Conservation (phyloP, 2,113 vertebrate species). For the Neofelis nebulosa region DNA sequence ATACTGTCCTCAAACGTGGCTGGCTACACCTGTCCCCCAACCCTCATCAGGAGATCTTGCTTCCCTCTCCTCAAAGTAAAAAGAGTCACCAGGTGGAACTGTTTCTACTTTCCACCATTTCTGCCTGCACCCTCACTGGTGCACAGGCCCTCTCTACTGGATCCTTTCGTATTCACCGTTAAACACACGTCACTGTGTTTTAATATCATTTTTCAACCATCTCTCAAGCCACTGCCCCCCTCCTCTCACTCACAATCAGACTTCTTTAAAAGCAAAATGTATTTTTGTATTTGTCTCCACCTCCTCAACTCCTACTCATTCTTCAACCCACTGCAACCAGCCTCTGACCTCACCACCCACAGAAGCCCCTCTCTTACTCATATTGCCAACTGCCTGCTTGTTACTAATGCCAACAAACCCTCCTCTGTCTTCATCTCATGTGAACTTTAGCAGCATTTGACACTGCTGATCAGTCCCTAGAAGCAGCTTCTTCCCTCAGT, state of each 20-base stretch:
- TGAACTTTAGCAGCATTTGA: not conserved
- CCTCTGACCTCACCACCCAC: not conserved
- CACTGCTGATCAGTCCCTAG: not conserved
- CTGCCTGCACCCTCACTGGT: not conserved
- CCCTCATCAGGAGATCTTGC: not conserved
- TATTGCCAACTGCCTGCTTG: not conserved
- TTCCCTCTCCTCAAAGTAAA: not conserved
- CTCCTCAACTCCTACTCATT: not conserved
- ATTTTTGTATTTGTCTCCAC: not conserved
- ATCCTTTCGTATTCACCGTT: not conserved
- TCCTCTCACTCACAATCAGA: not conserved
- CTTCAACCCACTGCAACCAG: not conserved
- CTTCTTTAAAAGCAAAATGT: constrained; percentile 9
- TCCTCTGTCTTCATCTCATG: not conserved
- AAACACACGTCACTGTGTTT: not conserved
- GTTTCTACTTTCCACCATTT: not conserved
- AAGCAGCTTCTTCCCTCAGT: not conserved
- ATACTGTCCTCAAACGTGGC: not conserved
- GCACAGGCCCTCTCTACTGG: not conserved
- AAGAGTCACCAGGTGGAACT: not conserved
- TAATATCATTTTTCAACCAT: not conserved
- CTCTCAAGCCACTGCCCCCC: not conserved
- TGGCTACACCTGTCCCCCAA: not conserved
- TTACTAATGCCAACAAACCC: not conserved
- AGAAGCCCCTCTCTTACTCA: not conserved